Percentiles rank a stretch among this genome's conserved stretches.
Evolutionary conservation across 2,888 invertebrate species (phyloP).

Genomic region (Leucozona laternaria): DNA sequence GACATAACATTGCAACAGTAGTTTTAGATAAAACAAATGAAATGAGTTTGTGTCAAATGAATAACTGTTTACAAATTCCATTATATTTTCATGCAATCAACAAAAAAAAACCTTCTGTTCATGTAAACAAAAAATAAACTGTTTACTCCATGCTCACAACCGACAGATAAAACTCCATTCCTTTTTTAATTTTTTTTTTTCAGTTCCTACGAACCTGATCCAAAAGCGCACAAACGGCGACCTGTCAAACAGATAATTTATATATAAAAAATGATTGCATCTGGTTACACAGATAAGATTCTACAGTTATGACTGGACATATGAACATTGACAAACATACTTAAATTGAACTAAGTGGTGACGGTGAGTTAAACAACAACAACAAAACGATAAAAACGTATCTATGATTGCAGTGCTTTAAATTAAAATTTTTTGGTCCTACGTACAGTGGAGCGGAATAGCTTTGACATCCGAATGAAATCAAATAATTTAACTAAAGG

Average conservation of each 20-base stretch:
- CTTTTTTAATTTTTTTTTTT: neutral
- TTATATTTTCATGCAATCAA: neutral
- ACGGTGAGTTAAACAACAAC: neutral
- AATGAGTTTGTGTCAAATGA: neutral
- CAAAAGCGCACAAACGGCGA: constrained; percentile 76
- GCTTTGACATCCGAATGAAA: too few relatives aligned
- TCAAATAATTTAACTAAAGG: too few relatives aligned
- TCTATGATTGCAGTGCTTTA: constrained; percentile 27
- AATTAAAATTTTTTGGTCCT: neutral
- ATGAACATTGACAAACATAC: constrained; percentile 9
- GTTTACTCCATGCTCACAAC: constrained; percentile 41
- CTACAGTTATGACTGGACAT: constrained; percentile 7
- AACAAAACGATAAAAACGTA: neutral
- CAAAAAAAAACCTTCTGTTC: constrained; percentile 5
- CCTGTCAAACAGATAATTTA: constrained; percentile 69
- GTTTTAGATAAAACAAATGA: neutral
- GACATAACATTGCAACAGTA: too few relatives aligned
- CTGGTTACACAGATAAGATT: neutral
- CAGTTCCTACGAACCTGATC: constrained; percentile 72
- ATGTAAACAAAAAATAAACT: neutral
- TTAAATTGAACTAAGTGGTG: constrained; percentile 21
- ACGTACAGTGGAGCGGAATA: neutral
- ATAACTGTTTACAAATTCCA: neutral
- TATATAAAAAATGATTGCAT: constrained; percentile 40
- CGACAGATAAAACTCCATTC: constrained; percentile 45